Evolutionary conservation across 1,140 invertebrate species (phyloP).

Genomic region (Ceratosolen fusciceps): DNA sequence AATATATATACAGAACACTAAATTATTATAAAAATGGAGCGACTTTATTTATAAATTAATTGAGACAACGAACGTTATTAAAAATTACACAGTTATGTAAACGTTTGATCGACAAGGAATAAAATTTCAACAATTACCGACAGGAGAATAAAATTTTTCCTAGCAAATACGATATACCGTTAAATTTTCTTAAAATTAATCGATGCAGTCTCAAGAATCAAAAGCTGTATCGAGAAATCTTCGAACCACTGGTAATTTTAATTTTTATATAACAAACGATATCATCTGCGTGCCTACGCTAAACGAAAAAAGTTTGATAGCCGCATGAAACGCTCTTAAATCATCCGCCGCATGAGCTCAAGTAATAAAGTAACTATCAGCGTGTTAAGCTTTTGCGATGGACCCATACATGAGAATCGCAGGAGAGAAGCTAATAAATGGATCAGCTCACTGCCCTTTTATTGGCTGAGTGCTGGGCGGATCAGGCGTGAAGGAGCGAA

Average conservation of each 20-base stretch:
- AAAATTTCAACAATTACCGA: neutral
- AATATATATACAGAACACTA: no score
- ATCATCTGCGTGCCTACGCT: neutral
- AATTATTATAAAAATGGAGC: no score
- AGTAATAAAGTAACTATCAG: slow-evolving; percentile 33
- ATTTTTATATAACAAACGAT: slow-evolving; percentile 28
- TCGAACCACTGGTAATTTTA: slow-evolving; percentile 17
- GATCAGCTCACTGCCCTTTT: neutral
- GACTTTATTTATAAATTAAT: no score
- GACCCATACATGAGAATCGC: neutral
- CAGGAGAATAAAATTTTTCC: neutral
- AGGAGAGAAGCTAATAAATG: slow-evolving; percentile 26
- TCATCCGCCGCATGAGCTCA: slow-evolving; percentile 17
- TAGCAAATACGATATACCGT: neutral
- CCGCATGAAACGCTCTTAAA: slow-evolving; percentile 19
- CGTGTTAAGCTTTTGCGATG: neutral
- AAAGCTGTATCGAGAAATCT: slow-evolving; percentile 31
- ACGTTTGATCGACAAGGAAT: neutral
- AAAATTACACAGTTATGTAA: no score
- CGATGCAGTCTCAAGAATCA: slow-evolving; percentile 23
- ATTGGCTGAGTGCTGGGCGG: neutral
- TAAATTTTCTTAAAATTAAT: neutral
- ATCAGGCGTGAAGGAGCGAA: neutral
- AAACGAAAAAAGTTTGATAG: slow-evolving; percentile 6
- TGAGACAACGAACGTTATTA: no score